These are phyloP conservation scores for Aphodius granarius DNA, from an alignment of 2,888 invertebrate genomes.

Conservation along the genomic window DNA sequence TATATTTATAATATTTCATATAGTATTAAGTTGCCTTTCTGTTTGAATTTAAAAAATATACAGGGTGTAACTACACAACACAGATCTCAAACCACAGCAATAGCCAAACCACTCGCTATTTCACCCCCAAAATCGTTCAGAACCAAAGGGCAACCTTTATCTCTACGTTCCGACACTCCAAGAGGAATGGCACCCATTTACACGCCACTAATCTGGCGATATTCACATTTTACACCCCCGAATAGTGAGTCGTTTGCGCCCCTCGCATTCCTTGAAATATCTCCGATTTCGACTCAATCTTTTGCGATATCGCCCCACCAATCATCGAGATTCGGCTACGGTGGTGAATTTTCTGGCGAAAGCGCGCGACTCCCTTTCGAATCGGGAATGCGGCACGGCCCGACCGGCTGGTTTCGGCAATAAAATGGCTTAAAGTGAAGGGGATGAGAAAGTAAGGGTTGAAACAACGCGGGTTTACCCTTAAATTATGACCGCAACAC, in stretches of 20 bases:
- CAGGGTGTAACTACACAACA: too few relatives aligned
- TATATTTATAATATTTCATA: too few relatives aligned
- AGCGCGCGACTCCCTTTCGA: too few relatives aligned
- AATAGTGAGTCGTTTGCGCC: background rate
- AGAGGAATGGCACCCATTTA: background rate
- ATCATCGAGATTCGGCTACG: background rate
- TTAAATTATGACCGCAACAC: background rate
- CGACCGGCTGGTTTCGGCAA: background rate
- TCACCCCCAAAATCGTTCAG: background rate
- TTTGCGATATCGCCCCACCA: background rate
- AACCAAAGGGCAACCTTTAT: background rate
- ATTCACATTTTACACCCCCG: background rate
- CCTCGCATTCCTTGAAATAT: background rate
- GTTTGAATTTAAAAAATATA: too few relatives aligned
- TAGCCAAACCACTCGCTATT: too few relatives aligned
- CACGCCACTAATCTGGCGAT: background rate
- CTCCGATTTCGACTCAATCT: background rate
- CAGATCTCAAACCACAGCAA: too few relatives aligned
- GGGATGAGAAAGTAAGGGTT: background rate
- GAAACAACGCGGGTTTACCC: background rate
- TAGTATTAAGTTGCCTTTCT: too few relatives aligned
- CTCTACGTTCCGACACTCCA: background rate
- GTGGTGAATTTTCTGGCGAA: background rate
- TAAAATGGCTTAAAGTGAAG: background rate
- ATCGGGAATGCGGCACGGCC: background rate